Evolutionary conservation across 2,888 invertebrate genomes (phyloP).

Genomic region (Cosmia trapezina): DNA sequence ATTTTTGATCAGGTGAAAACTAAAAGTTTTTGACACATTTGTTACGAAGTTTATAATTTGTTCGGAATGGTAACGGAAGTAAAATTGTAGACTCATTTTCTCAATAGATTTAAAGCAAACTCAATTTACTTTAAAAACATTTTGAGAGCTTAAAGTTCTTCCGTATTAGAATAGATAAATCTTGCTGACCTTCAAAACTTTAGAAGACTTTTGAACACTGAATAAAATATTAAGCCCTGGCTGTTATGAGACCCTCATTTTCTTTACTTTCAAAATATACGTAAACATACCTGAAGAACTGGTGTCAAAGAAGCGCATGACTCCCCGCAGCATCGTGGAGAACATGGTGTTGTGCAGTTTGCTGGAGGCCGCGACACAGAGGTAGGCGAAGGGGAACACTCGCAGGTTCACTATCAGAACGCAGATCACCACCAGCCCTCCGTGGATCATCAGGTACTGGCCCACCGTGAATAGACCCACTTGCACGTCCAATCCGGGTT

Average conservation of each 20-base stretch:
- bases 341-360: conserved; percentile 94
- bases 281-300: conserved; percentile 92
- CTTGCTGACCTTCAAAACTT: background rate
- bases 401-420: conserved; percentile 91
- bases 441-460: conserved; percentile 91
- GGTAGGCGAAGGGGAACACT: conserved; percentile 91
- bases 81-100: background rate
- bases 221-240: background rate
- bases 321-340: conserved; percentile 85
- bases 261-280: background rate
- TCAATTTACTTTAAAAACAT: background rate
- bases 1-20: background rate
- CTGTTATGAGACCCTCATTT: background rate
- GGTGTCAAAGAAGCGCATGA: conserved; percentile 94
- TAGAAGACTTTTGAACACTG: background rate
- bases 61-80: background rate
- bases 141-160: background rate
- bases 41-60: background rate
- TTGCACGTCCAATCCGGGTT: conserved; percentile 79
- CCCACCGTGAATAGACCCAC: conserved; percentile 83
- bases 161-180: background rate
- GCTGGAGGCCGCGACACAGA: conserved; percentile 92
- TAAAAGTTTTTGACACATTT: background rate
- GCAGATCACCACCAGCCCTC: conserved; percentile 86
- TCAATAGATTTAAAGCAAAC: background rate